Conservation (phyloP, 2,113 vertebrate genomes). For the Chloropsis cyanopogon region DNA sequence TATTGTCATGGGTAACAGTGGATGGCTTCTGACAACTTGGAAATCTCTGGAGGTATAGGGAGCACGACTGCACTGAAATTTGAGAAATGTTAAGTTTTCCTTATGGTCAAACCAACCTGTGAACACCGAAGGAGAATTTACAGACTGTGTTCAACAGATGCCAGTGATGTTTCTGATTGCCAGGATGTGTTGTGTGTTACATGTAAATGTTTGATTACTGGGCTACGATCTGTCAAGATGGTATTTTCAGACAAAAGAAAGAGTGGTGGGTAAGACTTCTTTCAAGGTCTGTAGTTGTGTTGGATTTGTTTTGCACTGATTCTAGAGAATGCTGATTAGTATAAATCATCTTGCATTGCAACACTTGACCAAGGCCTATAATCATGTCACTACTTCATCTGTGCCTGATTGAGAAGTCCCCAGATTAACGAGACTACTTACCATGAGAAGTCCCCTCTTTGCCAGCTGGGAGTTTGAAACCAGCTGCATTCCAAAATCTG, state of each 20-base stretch:
- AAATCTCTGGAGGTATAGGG: neutral
- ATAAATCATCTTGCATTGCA: constrained; percentile 12
- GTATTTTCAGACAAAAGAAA: neutral
- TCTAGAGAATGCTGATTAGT: constrained; percentile 21
- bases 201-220: neutral
- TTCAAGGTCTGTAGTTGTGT: neutral
- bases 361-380: constrained; percentile 43
- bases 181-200: neutral
- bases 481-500: constrained; percentile 20
- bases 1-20: neutral
- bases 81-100: neutral
- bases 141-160: neutral
- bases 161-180: neutral
- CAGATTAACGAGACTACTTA: constrained; percentile 1
- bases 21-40: neutral
- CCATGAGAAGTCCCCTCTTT: neutral
- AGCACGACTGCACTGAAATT: neutral
- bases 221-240: neutral
- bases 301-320: constrained; percentile 8
- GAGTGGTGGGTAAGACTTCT: neutral
- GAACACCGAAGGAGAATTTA: neutral
- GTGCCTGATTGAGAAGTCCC: constrained; percentile 11
- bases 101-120: neutral
- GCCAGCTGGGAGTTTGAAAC: constrained; percentile 22
- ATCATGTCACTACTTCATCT: constrained; percentile 33